Evolutionary conservation across 2,797 vertebrate genomes (phyloP).

Genomic region (Nyctibius grandis): DNA sequence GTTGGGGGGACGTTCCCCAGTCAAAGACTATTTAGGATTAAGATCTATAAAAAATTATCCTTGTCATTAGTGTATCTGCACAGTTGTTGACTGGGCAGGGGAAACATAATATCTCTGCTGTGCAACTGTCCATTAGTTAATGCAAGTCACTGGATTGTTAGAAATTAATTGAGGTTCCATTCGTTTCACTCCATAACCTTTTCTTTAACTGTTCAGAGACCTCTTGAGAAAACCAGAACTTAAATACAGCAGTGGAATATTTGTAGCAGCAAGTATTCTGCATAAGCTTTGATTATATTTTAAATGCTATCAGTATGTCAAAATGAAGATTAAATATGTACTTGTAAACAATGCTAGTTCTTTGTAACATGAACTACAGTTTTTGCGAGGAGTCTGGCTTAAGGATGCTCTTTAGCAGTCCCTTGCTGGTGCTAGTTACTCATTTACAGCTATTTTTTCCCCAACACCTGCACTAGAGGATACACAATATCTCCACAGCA

Average conservation of each 20-base stretch:
- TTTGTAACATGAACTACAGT: neutral
- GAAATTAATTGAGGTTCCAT: neutral
- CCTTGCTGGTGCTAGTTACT: neutral
- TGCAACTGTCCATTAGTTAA: neutral
- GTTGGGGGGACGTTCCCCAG: accelerated
- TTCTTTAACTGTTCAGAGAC: neutral
- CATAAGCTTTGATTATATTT: neutral
- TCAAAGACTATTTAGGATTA: neutral
- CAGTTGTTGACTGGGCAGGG: neutral
- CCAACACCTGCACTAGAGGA: neutral
- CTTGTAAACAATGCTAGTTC: neutral
- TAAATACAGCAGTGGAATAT: neutral
- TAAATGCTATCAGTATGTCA: neutral
- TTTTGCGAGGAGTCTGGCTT: neutral
- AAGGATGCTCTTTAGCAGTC: neutral
- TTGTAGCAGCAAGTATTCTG: neutral
- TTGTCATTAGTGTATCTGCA: neutral
- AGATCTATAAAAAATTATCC: neutral
- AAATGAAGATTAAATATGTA: neutral
- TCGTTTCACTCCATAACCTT: neutral
- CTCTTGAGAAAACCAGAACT: neutral
- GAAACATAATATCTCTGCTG: neutral
- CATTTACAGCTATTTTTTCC: neutral
- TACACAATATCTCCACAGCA: neutral
- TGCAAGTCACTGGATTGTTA: neutral